Base-by-base conservation (phyloP, 2,113 vertebrate species). In the Martes martes region DNA sequence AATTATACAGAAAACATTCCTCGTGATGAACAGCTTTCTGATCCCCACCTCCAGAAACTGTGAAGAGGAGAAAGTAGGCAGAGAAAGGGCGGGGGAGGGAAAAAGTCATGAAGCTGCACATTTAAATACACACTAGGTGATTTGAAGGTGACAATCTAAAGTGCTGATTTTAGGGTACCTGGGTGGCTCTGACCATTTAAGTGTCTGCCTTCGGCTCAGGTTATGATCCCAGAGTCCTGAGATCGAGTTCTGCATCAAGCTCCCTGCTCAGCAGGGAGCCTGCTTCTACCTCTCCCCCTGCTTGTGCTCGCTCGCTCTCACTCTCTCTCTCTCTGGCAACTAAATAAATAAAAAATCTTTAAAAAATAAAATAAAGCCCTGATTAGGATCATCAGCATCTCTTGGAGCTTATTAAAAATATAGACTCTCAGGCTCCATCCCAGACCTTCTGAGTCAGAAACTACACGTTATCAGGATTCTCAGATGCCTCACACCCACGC, bases 181-280 rank as follows among this genome's bases (percentile, higher is more conserved):
- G 63, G 28, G 28, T 15, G 63, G 63, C 28, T 67, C 63, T 31
- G 63, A 33, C 28, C 4, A 2, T 67, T 16, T 67, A 67, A 67
- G 31, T 7, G 2, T 33, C 63, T 67, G 63, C 63, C 31, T 67
- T 67, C 6, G 6, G 31, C 63, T 67, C 63, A 33, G 63, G 63
- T 67, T 31, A 16, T 67, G 31, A 31, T 13, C 33, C 63, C 63
- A 7, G 63, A 14, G 63, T 67, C 31, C 63, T 33, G 31, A 15
- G 63, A 67, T 33, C 2, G 2, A 67, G 31, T 15, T 1, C 63
- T 2, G 0, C 31, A 33, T 67, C 15, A 1, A 1, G 31, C 63
- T 67, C 14, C 31, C 14, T 67, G 63, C 63, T 65, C 63, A 33
- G 63, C 14, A 3, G 14, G 63, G 31, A 65, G 63, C 63, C 31